Base-by-base conservation (phyloP, 2,113 vertebrate genomes). In the Miniopterus natalensis region DNA sequence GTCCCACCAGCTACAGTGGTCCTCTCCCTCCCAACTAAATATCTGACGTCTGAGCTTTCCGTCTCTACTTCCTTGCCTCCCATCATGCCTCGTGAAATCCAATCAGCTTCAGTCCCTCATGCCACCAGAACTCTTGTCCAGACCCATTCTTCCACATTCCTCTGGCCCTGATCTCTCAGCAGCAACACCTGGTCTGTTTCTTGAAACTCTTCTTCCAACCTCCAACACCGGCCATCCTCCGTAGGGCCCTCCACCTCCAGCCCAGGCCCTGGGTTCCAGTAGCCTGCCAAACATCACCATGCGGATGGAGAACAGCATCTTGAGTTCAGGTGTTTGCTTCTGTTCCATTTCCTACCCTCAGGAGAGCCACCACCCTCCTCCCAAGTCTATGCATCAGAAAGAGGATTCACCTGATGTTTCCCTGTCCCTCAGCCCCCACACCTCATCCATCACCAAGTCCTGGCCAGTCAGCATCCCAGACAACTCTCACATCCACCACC, bases 281-380 rank as follows among this genome's bases (percentile, higher is more conserved):
- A 18, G n/a, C 66, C 66, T 4, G 5, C 12, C 21, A 23, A 9
- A 20, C 29, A 11, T 47, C 13, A 21, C 45, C 4, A 29, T 20
- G 21, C 1, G 1, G 80, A n/a, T 0, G 23, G 61, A n/a, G 42
- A 6, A 29, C 0, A 5, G 31, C 6, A 20, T 11, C n/a, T 9
- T 25, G 51, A 68, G 65, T 49, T 21, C 42, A 5, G 36, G 73
- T 71, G 36, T 20, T 36, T 27, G 29, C 70, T 51, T 89, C 57
- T 14, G n/a, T 29, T 7, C 59, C 8, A 6, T 4, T 78, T 45
- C 21, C 49, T 42, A 5, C 17, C 23, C 40, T 53, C 27, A 3
- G 23, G n/a, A 47, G 20, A 0, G 2, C 51, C 12, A n/a, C 4
- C 55, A 8, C 45, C 15, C 1, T 15, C 36, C 47, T 78, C n/a